Conservation (phyloP, 2,888 invertebrate genomes). For the Conops quadrifasciatus region DNA sequence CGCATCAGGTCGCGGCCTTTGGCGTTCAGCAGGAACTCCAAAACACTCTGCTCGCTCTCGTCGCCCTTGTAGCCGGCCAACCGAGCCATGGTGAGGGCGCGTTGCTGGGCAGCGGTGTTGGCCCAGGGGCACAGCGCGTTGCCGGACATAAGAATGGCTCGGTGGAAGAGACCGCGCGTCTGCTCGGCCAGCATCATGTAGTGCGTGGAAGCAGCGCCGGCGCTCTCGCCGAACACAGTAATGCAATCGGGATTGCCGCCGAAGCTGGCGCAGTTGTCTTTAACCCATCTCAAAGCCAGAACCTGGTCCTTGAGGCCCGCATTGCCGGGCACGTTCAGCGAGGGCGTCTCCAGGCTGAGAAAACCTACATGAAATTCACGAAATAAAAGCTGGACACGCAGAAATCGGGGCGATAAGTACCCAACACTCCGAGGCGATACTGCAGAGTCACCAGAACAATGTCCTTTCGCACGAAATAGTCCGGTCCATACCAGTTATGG, state of each 20-base stretch:
- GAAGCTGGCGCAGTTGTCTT: constrained; percentile 66
- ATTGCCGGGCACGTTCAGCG: constrained; percentile 67
- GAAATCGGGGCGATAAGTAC: constrained; percentile 45
- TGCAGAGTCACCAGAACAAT: constrained; percentile 66
- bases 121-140: constrained; percentile 56
- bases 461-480: constrained; percentile 66
- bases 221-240: constrained; percentile 68
- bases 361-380: constrained; percentile 61
- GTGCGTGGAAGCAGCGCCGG: constrained; percentile 66
- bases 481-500: constrained; percentile 63
- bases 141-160: constrained; percentile 62
- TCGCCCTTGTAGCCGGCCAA: constrained; percentile 58
- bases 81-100: constrained; percentile 57
- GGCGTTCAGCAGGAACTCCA: constrained; percentile 58
- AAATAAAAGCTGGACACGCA: background rate
- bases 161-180: constrained; percentile 64
- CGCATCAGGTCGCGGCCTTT: constrained; percentile 56
- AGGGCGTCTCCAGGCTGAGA: constrained; percentile 64
- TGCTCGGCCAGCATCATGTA: constrained; percentile 67
- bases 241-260: constrained; percentile 68
- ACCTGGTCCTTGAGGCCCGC: constrained; percentile 68
- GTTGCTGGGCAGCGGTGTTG: constrained; percentile 46
- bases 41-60: constrained; percentile 59
- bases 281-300: constrained; percentile 67
- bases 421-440: constrained; percentile 67